Base-by-base conservation (phyloP, 2,113 vertebrate genomes). In the Rhegmatorhina hoffmannsi region DNA sequence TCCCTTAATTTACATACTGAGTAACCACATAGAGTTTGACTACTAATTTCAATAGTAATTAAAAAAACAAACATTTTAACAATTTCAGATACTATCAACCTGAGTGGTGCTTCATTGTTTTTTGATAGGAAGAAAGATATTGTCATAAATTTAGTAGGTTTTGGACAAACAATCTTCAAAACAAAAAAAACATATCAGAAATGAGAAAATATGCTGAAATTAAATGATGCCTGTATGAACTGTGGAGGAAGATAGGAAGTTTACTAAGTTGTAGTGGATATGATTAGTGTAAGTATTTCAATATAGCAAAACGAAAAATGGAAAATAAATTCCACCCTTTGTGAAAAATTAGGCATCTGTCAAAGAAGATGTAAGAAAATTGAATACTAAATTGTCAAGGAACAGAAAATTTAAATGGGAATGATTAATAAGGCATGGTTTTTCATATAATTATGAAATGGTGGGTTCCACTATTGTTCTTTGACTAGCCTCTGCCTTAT, bases 401-500 rank as follows among this genome's bases (percentile, higher is more conserved):
- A 25, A 64, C 81, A 56, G 1, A 82, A 47, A 34, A 77, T 55
- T 29, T 50, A 59, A 83, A 36, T 47, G 6, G 2, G 14, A 88
- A 44, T 0, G 2, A 29, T 56, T 83, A 76, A 67, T 53, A 49
- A 52, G 12, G 6, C 47, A 28, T 0, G 0, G 3, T 63, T 60
- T 33, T 55, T 85, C 2, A 7, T 20, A 1, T 59, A 72, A 26
- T 67, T 82, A 40, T 50, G 17, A 90, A 66, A 66, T 25, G 0
- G 11, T 43, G 17, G 2, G 15, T 68, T 90, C 15, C 72, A 64
- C 3, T 1, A 1, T 11, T 76, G 11, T 55, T 56, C 38, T 80
- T 90, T 80, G n/a, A 52, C 33, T 49, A 69, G 53, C 5, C 11
- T 79, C 8, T 78, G 10, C 44, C 18, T 59, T 91, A 46, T 56